Evolutionary conservation across 2,113 vertebrate genomes (phyloP), one percentile per base, ranked within the genome.

Genomic region (Lampris megalopsis): DNA sequence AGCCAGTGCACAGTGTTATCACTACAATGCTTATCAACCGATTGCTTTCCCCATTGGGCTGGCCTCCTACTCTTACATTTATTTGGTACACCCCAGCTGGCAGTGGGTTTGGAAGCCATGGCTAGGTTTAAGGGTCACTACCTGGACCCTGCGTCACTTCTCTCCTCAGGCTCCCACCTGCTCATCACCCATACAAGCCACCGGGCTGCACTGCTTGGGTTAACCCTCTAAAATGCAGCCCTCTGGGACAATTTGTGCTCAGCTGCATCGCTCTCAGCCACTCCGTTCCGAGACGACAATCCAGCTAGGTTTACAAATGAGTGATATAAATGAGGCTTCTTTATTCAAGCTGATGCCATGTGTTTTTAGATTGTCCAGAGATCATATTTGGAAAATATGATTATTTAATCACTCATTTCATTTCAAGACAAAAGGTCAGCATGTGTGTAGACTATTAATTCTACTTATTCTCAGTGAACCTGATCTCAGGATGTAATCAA

Each of bases 101-200:
- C 13, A 36, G 36, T 45, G 1, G 41, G 24, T 70, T 56, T 69
- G 9, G 37, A 67, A 49, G 42, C 8, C 53, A 11, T 40, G 8
- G 10, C 63, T 62, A 68, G 48, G 37, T 67, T 82, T 64, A 59
- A 66, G 74, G 90, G 82, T 93, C 89, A 93, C 53, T 89, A 87
- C 75, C 72, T 88, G 71, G 80, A 66, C 11, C 70, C 8, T 36
- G 58, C 68, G 38, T 56, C 48, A 66, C 48, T 52, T 9, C 50
- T 49, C 60, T 68, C 50, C 49, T 71, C 66, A 9, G 38, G 50
- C 24, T 50, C 61, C 84, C 87, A 91, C 73, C 85, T 89, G 89
- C 83, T 89, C 43, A 3, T 49, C 62, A 71, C 65, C 64, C 41
- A 47, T 24, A 11, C 65, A 53, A 24, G 43, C 81, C 77, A 85